These are phyloP conservation scores for Cremastobaeus sp. DNA, from an alignment of 2,888 invertebrate genomes.

Conservation along the genomic window DNA sequence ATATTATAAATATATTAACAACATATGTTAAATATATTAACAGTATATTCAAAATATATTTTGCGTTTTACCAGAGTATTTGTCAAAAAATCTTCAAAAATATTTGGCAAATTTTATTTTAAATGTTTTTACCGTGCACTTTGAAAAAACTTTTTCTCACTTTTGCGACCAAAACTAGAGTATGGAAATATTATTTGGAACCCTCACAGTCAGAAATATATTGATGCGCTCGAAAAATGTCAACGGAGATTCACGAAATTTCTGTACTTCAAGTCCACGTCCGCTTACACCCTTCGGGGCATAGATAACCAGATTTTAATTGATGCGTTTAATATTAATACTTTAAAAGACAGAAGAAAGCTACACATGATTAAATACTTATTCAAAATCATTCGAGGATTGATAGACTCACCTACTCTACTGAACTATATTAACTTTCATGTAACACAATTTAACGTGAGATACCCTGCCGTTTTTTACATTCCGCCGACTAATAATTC, in stretches of 20 bases:
- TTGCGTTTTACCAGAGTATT: no score
- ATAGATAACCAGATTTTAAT: neutral
- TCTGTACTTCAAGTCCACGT: neutral
- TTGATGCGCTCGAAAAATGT: neutral
- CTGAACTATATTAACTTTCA: neutral
- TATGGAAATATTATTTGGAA: conserved; percentile 11
- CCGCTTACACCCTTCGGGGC: conserved; percentile 1
- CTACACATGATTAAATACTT: neutral
- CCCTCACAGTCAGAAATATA: neutral
- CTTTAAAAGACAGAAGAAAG: neutral
- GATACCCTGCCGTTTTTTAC: neutral
- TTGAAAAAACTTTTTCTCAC: no score
- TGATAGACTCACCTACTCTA: conserved; percentile 5
- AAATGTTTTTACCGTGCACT: no score
- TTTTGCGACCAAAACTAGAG: conserved; percentile 17
- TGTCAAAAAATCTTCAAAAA: no score
- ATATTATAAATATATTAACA: no score
- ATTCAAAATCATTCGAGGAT: conserved; percentile 3
- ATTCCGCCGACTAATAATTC: neutral
- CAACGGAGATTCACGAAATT: conserved; percentile 12
- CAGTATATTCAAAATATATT: no score
- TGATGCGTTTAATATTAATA: neutral
- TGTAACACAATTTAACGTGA: neutral
- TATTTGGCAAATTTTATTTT: no score
- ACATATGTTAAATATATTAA: no score